Conservation (phyloP, 2,797 vertebrate genomes). For the Pampus argenteus region DNA sequence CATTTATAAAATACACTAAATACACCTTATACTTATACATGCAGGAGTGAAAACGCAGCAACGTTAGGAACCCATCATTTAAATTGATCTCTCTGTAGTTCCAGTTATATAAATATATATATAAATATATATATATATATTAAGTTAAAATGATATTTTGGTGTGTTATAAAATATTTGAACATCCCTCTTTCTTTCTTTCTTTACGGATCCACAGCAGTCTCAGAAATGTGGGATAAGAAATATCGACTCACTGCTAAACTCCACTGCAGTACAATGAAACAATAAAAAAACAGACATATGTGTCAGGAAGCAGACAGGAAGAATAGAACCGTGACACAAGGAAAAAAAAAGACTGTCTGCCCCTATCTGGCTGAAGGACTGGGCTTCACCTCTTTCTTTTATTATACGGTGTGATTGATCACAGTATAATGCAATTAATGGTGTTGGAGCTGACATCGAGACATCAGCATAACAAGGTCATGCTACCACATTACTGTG, state of each 20-base stretch:
- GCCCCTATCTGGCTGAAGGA: slow-evolving; percentile 29
- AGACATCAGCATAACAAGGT: slow-evolving; percentile 64
- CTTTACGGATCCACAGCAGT: not conserved
- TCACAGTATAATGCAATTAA: slow-evolving; percentile 65
- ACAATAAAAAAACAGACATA: slow-evolving; percentile 37
- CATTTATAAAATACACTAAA: slow-evolving; percentile 36
- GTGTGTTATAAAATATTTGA: slow-evolving; percentile 9
- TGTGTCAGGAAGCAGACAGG: slow-evolving; percentile 32
- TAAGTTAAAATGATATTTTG: slow-evolving; percentile 7
- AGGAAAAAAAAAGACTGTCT: slow-evolving; percentile 32
- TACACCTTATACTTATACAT: slow-evolving; percentile 25
- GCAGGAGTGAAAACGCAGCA: not conserved
- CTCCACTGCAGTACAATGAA: slow-evolving; percentile 19
- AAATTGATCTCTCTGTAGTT: not conserved
- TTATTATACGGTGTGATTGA: slow-evolving; percentile 71
- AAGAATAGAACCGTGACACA: slow-evolving; percentile 19
- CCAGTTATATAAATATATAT: too few species aligned
- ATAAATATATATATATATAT: too few species aligned
- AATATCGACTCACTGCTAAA: slow-evolving; percentile 30
- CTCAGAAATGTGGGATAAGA: slow-evolving; percentile 15
- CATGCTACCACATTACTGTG: slow-evolving; percentile 53
- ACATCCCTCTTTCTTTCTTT: not conserved
- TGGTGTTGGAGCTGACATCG: slow-evolving; percentile 58
- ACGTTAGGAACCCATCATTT: slow-evolving; percentile 2
- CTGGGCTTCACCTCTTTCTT: slow-evolving; percentile 54